These are phyloP conservation scores for Lomographa bimaculata DNA, from an alignment of 2,888 invertebrate species.

Conservation along the genomic window DNA sequence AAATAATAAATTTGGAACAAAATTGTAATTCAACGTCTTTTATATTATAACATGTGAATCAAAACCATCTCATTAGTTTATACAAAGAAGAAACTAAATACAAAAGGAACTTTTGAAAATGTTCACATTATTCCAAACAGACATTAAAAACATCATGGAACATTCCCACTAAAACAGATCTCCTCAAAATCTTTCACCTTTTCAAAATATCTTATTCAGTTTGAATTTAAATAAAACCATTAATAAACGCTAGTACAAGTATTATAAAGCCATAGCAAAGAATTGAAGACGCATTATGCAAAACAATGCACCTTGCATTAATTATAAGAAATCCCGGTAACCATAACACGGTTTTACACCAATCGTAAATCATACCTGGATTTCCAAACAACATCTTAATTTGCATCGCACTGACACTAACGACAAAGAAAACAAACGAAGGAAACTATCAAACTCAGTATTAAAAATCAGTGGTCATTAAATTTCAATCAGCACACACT, in stretches of 20 bases:
- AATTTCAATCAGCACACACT: slow-evolving; percentile 46
- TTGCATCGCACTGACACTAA: slow-evolving; percentile 77
- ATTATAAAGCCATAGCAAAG: slow-evolving; percentile 16
- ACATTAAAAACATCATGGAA: no score
- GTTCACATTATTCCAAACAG: no score
- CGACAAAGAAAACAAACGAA: slow-evolving; percentile 74
- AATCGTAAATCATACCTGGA: slow-evolving; percentile 68
- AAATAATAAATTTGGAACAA: neutral
- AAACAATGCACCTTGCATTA: slow-evolving; percentile 45
- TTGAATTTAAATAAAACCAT: no score
- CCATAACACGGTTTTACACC: slow-evolving; percentile 53
- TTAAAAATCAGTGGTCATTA: slow-evolving; percentile 55
- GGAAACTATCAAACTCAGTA: slow-evolving; percentile 70
- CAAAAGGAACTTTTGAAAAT: no score
- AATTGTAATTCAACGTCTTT: neutral
- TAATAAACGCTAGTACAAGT: neutral
- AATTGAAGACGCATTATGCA: slow-evolving; percentile 31
- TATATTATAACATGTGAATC: no score
- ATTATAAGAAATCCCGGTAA: slow-evolving; percentile 44
- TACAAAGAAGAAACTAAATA: no score
- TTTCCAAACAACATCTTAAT: slow-evolving; percentile 72
- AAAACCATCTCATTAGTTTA: no score
- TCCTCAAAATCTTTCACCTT: no score
- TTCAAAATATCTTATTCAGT: no score
- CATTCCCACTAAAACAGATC: no score